Percentiles rank a stretch among this genome's conserved stretches.
phyloP scores from a whole-genome alignment of 2,888 invertebrate species.

The Sialis lutaria region DNA sequence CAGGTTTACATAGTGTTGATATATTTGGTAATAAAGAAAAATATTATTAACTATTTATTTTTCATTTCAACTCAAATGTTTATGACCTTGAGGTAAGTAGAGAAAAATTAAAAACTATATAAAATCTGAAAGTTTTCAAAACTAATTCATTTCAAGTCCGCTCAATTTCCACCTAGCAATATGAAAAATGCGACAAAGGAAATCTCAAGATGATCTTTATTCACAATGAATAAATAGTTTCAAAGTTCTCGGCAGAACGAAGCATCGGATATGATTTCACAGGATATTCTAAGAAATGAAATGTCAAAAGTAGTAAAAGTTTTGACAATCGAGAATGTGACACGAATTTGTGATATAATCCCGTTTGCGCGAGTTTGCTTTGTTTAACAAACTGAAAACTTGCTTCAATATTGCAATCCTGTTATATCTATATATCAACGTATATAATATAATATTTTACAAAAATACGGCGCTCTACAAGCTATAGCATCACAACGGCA shows the following conservation, averaged over 20 bases:
- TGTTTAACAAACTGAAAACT: conserved; percentile 1
- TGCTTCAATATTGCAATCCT: not conserved
- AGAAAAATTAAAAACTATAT: too few species aligned
- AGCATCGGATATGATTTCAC: not conserved
- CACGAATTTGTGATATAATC: conserved; percentile 1
- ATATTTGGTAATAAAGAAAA: conserved; percentile 7
- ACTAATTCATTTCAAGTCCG: too few species aligned
- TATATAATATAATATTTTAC: too few species aligned
- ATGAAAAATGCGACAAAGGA: too few species aligned
- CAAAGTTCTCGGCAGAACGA: not conserved
- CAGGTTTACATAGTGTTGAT: conserved; percentile 7
- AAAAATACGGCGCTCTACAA: too few species aligned
- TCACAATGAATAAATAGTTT: not conserved
- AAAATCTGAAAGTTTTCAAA: too few species aligned
- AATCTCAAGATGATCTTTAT: too few species aligned
- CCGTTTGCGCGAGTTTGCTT: not conserved
- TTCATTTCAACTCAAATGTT: too few species aligned
- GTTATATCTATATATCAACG: too few species aligned
- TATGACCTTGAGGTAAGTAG: too few species aligned
- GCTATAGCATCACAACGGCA: too few species aligned
- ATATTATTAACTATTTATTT: not conserved
- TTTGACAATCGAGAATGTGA: conserved; percentile 5
- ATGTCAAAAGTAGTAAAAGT: conserved; percentile 5
- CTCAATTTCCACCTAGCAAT: too few species aligned
- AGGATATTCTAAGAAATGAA: conserved; percentile 3